Evolutionary conservation across 2,797 vertebrate species (phyloP).

Genomic region (Oreortyx pictus): DNA sequence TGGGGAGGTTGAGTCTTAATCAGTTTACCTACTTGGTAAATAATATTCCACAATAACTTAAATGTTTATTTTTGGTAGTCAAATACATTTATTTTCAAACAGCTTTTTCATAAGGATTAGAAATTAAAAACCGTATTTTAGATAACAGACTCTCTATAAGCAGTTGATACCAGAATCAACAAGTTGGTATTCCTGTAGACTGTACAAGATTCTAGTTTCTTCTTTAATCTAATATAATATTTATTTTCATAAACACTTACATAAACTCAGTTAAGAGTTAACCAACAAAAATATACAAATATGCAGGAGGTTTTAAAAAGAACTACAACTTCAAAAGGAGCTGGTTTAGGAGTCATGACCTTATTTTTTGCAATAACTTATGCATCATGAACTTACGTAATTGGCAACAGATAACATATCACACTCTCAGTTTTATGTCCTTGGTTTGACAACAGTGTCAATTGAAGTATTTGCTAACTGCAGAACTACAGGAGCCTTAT

Average conservation of each 20-base stretch:
- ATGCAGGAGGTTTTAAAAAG: slow-evolving; percentile 29
- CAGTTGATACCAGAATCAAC: neutral
- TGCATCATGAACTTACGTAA: slow-evolving; percentile 73
- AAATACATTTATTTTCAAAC: slow-evolving; percentile 2
- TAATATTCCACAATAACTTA: neutral
- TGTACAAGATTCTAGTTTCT: neutral
- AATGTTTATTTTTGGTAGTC: neutral
- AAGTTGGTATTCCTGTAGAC: neutral
- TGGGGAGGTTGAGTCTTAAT: neutral
- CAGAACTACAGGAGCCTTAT: slow-evolving; percentile 54
- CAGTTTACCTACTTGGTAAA: neutral
- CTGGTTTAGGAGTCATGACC: slow-evolving; percentile 63
- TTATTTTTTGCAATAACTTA: slow-evolving; percentile 73
- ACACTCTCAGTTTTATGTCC: slow-evolving; percentile 68
- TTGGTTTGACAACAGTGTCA: slow-evolving; percentile 74
- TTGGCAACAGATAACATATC: slow-evolving; percentile 74
- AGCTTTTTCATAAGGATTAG: neutral
- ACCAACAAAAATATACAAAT: slow-evolving; percentile 65
- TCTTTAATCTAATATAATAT: slow-evolving; percentile 11
- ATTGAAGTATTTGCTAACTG: slow-evolving; percentile 73
- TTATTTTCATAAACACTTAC: slow-evolving; percentile 23
- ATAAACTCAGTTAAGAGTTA: slow-evolving; percentile 67
- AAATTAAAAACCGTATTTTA: neutral
- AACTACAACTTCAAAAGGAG: slow-evolving; percentile 60
- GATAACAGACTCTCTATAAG: neutral